Evolutionary conservation across 2,797 vertebrate species (phyloP).

Genomic region (Sternotherus odoratus): DNA sequence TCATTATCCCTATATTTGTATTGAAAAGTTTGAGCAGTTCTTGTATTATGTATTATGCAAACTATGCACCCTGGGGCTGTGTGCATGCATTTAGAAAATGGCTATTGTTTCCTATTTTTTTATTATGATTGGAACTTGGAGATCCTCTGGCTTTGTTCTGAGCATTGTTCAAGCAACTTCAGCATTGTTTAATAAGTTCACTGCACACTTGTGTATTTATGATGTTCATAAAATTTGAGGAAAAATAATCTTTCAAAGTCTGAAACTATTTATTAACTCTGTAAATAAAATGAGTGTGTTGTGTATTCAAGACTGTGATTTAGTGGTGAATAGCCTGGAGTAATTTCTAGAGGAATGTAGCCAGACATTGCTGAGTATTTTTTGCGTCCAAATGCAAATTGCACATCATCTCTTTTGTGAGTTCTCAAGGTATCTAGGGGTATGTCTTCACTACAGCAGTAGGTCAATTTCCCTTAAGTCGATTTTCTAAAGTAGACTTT

Average conservation of each 20-base stretch:
- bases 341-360: background rate
- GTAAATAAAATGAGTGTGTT: accelerated
- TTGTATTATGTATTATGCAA: background rate
- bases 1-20: background rate
- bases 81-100: background rate
- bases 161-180: background rate
- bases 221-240: background rate
- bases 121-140: background rate
- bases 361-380: background rate
- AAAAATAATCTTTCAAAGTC: background rate
- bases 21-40: background rate
- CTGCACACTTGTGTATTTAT: background rate
- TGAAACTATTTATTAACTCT: background rate
- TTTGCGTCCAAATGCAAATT: accelerated
- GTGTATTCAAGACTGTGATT: background rate
- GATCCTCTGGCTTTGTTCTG: background rate
- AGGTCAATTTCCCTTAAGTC: too few species aligned
- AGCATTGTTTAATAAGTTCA: background rate
- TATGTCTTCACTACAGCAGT: too few species aligned
- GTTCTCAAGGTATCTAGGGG: background rate
- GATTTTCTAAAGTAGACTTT: too few species aligned
- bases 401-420: background rate
- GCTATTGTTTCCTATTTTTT: background rate
- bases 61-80: background rate
- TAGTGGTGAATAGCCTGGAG: background rate